These are phyloP conservation scores for Dendrocincla tyrannina DNA, from an alignment of 2,797 vertebrate genomes.

Conservation along the genomic window DNA sequence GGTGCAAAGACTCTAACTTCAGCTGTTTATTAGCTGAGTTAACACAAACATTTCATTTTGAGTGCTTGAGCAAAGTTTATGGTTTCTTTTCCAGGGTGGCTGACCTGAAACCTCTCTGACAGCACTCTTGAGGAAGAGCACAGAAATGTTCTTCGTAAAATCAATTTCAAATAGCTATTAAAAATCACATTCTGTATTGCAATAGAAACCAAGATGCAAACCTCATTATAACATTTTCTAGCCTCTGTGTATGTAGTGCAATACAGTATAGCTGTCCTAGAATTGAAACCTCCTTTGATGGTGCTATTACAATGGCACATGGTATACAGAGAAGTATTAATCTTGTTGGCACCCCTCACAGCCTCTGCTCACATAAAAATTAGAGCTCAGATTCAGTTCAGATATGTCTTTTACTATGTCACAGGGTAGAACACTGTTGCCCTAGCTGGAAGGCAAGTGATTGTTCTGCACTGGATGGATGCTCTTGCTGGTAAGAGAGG, in stretches of 20 bases:
- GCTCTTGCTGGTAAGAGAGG: not conserved
- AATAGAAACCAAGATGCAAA: not conserved
- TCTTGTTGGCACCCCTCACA: not conserved
- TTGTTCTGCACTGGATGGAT: not conserved
- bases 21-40: slow-evolving; percentile 49
- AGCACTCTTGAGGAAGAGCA: not conserved
- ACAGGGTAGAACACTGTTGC: not conserved
- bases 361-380: not conserved
- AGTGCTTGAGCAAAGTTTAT: slow-evolving; percentile 32
- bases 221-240: not conserved
- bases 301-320: not conserved
- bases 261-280: not conserved
- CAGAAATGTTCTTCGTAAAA: not conserved
- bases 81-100: not conserved
- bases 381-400: not conserved
- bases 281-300: not conserved
- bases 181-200: not conserved
- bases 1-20: slow-evolving; percentile 43
- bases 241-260: not conserved
- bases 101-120: slow-evolving; percentile 30
- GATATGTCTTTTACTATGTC: not conserved
- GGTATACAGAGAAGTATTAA: not conserved
- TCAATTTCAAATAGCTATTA: not conserved
- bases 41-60: slow-evolving; percentile 33
- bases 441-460: not conserved